Evolutionary conservation across 2,888 invertebrate species (phyloP), one percentile per base, ranked within the genome.

Genomic region (Apoderus coryli): DNA sequence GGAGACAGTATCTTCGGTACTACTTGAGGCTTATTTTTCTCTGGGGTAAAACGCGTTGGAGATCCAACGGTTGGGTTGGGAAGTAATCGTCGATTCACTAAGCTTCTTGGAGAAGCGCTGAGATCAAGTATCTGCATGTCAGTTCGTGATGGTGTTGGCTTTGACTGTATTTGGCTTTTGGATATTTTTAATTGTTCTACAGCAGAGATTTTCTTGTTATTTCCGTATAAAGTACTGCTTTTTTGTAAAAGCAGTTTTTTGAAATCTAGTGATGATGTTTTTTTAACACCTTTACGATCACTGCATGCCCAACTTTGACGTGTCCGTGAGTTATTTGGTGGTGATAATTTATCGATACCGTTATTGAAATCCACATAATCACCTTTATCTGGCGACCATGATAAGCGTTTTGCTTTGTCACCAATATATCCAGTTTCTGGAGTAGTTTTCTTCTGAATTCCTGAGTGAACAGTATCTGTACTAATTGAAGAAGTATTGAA

Each of bases 251-350:
- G 60, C 13, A 85, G 60, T 47, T 76, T 74, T 53, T 88, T 88
- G 53, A 88, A 88, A 57, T 86, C 85, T 49, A 80, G 63, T 36
- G 85, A 65, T 2, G 81, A 82, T 0, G 84, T 86, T 48, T 80
- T 76, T 34, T 74, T 70, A 1, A 33, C 33, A 1, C 72, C 72
- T 44, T 70, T 66, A 38, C 74, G 63, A 53, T 76, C 75, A 4
- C 69, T 71, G 43, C 75, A 76, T 13, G 67, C 54, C 59, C 59
- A 59, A 41, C 58, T 68, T 43, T 59, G 57, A 12, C 60, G 44
- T 3, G 52, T 48, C 49, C 63, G 48, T 35, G 56, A 33, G 44
- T 55, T 53, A 37, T 52, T 49, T 22, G 49, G 44, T 6, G 53
- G 50, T 23, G 52, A 52, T n/a, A 59, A 43, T 29, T 56, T 49